Evolutionary conservation across 2,888 invertebrate species (phyloP).

Genomic region (Monochamus alternatus): DNA sequence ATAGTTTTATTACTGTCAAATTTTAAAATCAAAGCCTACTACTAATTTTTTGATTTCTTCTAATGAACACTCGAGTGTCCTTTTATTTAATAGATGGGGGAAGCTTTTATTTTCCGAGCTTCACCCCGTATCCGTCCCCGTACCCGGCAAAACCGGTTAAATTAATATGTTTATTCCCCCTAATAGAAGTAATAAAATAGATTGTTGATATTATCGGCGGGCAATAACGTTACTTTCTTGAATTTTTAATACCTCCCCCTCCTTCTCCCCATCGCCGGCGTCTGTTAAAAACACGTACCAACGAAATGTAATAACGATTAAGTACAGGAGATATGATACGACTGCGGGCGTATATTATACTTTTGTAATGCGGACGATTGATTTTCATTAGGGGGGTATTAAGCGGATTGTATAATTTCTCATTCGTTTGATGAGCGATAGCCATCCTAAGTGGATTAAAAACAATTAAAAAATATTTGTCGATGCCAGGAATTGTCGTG

Average conservation of each 20-base stretch:
- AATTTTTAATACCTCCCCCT: constrained; percentile 51
- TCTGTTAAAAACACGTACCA: too few relatives aligned
- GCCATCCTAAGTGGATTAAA: background rate
- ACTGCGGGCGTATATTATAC: background rate
- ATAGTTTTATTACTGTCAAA: too few relatives aligned
- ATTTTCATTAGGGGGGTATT: background rate
- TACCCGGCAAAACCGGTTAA: background rate
- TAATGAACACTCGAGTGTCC: too few relatives aligned
- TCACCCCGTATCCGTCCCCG: background rate
- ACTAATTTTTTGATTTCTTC: too few relatives aligned
- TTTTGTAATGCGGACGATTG: background rate
- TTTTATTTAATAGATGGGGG: too few relatives aligned
- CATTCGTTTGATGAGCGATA: background rate
- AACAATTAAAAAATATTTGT: constrained; percentile 1
- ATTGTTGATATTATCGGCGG: constrained; percentile 57
- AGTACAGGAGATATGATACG: too few relatives aligned
- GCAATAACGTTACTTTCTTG: constrained; percentile 55
- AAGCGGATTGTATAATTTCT: background rate
- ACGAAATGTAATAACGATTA: too few relatives aligned
- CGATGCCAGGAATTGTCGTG: background rate
- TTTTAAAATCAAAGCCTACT: too few relatives aligned
- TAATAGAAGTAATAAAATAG: constrained; percentile 54
- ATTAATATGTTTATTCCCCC: constrained; percentile 13
- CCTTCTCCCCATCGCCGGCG: background rate
- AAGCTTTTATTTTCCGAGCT: background rate